A percentile compares a stretch with the other conserved stretches of the same genome.
Evolutionary conservation across 37 sponge, comb jelly and placozoan genomes (phyloP).

Genomic region (Hexactinellida sp.): DNA sequence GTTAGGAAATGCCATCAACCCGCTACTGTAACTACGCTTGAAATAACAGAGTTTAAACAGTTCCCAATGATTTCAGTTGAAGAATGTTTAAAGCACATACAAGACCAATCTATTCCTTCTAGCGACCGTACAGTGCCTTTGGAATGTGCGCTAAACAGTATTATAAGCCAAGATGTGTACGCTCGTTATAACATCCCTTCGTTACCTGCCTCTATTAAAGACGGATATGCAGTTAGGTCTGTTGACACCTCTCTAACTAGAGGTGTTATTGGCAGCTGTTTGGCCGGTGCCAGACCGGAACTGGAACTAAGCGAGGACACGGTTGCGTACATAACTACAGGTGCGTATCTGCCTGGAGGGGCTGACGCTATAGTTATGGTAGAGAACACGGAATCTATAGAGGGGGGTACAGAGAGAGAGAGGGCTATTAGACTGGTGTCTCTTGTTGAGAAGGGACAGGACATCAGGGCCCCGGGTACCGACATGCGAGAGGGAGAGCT

Average conservation of each 20-base stretch:
- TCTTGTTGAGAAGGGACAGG: not conserved
- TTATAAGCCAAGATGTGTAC: conserved; percentile 18
- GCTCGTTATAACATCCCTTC: conserved; percentile 65
- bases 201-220: conserved; percentile 89
- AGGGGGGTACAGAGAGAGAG: conserved; percentile 62
- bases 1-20: not conserved
- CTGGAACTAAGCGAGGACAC: conserved; percentile 33
- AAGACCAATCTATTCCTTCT: not conserved
- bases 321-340: conserved; percentile 67
- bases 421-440: conserved; percentile 23
- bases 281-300: conserved; percentile 7
- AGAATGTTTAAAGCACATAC: not conserved
- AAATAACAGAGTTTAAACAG: not conserved
- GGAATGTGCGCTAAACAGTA: not conserved
- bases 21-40: not conserved
- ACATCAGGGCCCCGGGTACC: conserved; percentile 58
- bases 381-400: conserved; percentile 84
- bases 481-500: conserved; percentile 65
- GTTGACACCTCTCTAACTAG: not conserved
- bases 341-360: conserved; percentile 78
- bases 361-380: conserved; percentile 98
- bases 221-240: conserved; percentile 88
- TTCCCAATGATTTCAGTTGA: not conserved
- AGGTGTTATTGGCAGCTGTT: not conserved
- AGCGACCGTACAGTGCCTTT: not conserved